Conservation (phyloP, 2,888 invertebrate species). For the Rhagonycha fulva region DNA sequence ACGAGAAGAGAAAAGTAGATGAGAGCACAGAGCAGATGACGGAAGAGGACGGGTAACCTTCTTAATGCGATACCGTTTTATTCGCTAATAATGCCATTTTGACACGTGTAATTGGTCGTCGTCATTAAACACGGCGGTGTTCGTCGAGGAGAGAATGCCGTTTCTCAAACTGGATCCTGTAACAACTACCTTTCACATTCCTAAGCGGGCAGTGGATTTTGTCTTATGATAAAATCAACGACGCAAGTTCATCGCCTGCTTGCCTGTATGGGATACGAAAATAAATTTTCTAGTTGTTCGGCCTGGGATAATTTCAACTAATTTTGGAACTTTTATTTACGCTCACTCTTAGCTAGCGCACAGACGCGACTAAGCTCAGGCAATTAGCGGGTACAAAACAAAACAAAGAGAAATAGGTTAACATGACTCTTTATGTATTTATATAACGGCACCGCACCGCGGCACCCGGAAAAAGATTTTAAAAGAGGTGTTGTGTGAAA, state of each 20-base stretch:
- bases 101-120: slow-evolving; percentile 19
- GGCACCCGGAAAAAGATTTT: not conserved
- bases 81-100: slow-evolving; percentile 15
- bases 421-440: not conserved
- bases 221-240: slow-evolving; percentile 20
- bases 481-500: no score
- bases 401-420: not conserved
- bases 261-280: not conserved
- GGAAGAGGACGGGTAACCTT: not conserved
- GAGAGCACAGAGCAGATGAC: not conserved
- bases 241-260: not conserved
- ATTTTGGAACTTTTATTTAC: slow-evolving; percentile 9
- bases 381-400: not conserved
- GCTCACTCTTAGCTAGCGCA: not conserved
- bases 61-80: slow-evolving; percentile 10
- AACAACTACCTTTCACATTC: slow-evolving; percentile 42
- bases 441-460: not conserved
- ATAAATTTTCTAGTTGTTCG: slow-evolving; percentile 1
- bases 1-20: not conserved
- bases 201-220: slow-evolving; percentile 34
- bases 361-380: not conserved
- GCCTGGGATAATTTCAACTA: slow-evolving; percentile 4
- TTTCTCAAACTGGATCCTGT: slow-evolving; percentile 41
- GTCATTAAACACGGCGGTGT: slow-evolving; percentile 5
- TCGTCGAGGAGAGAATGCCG: slow-evolving; percentile 37